Conservation (phyloP, 2,797 vertebrate species). For the Myotis pilosus region DNA sequence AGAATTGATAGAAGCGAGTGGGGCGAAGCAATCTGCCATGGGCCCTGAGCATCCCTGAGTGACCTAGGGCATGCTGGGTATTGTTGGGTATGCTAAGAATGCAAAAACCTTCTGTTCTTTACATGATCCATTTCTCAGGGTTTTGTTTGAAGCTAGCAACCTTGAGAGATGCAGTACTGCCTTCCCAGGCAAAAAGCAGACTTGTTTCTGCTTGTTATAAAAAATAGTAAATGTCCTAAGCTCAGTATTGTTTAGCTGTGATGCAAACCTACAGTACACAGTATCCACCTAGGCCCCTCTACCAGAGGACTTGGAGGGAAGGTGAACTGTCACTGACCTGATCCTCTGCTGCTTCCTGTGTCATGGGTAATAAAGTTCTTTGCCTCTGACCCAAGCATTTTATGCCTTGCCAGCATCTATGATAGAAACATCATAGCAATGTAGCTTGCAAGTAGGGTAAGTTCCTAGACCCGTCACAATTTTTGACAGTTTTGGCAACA, state of each 20-base stretch:
- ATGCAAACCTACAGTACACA: neutral
- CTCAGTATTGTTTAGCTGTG: constrained; percentile 18
- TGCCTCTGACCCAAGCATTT: neutral
- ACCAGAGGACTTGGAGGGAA: neutral
- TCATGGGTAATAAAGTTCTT: neutral
- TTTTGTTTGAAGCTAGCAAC: neutral
- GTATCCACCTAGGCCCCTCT: neutral
- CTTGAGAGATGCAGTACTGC: constrained; percentile 17
- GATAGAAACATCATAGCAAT: neutral
- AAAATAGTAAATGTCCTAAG: constrained; percentile 2
- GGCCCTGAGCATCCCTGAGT: neutral
- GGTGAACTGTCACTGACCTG: neutral
- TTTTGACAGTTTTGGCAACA: constrained; percentile 15
- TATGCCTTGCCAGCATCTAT: neutral
- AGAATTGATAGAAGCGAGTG: neutral
- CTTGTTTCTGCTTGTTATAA: constrained; percentile 49
- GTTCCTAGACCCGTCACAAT: neutral
- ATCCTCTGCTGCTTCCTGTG: neutral
- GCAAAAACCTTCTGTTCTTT: neutral
- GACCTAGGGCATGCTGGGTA: neutral
- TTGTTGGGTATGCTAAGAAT: neutral
- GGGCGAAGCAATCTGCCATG: neutral
- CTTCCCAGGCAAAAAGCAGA: constrained; percentile 31
- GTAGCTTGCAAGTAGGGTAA: neutral
- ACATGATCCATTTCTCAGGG: neutral